Evolutionary conservation across 1,140 invertebrate species (phyloP).

Genomic region (Heliconius melpomene): DNA sequence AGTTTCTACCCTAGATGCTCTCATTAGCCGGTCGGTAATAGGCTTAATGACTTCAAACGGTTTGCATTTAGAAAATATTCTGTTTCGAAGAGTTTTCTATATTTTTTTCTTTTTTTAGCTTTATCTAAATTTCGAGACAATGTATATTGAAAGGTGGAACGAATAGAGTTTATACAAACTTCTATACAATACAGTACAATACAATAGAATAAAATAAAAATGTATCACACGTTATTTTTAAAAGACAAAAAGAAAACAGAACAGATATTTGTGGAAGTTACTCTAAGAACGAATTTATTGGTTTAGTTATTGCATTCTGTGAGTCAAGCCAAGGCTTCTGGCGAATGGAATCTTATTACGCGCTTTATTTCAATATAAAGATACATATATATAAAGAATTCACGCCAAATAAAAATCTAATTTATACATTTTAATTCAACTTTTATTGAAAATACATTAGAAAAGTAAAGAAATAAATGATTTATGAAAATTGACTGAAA

Average conservation of each 20-base stretch:
- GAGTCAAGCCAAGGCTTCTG: not conserved
- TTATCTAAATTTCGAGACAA: no score
- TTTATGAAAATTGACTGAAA: no score
- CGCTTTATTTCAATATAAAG: not conserved
- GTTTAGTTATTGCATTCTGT: conserved; percentile 9
- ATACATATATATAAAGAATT: not conserved
- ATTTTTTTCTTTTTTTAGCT: not conserved
- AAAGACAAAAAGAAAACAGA: not conserved
- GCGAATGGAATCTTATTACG: conserved; percentile 9
- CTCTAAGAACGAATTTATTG: conserved; percentile 13
- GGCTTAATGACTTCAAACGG: conserved; percentile 12
- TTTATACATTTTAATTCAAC: not conserved
- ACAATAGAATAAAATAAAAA: not conserved
- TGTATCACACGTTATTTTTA: not conserved
- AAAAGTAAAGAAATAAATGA: not conserved
- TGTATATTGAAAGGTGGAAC: no score
- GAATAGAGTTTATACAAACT: no score
- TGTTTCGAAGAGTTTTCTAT: not conserved
- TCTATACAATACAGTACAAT: not conserved
- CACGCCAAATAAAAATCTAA: not conserved
- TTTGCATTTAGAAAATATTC: conserved; percentile 5
- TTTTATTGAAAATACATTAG: not conserved
- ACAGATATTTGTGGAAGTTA: not conserved
- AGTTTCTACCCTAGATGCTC: conserved; percentile 4
- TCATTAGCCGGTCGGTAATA: conserved; percentile 7